Evolutionary conservation across 2,888 invertebrate species (phyloP), one percentile per base, ranked within the genome.

Genomic region (Achlya flavicornis): DNA sequence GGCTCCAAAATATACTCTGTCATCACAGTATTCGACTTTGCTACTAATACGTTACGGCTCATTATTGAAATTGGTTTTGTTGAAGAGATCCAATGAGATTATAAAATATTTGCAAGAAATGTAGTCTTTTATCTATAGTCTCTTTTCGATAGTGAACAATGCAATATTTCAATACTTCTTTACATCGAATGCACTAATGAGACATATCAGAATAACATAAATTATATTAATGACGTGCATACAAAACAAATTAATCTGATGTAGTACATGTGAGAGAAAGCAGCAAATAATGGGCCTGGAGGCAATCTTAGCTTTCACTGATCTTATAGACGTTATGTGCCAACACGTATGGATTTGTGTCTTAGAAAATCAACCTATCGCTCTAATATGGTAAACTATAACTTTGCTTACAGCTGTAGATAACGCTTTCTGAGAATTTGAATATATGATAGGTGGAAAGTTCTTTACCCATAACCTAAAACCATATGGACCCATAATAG

Each of bases 141-240:
- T 26, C 26, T 26, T 26, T 26, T 26, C 26, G 2, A 26, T 26
- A 26, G 1, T 26, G 26, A 2, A n/a, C n/a, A 59, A 64, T 68
- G 58, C 64, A 67, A 65, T 62, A 41, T 12, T 11, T 12, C 63
- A n/a, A 46, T 46, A n/a, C 10, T 19, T 53, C 16, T 16, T 48
- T n/a, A 48, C 41, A 46, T 1, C 46, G 10, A 46, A 14, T 46
- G 7, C 14, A 19, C 19, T 53, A 53, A 53, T 53, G 16, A 53
- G 16, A 48, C n/a, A 3, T 10, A 8, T 16, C 19, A 10, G 10
- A 53, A 19, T 10, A 19, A 53, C 3, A 53, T 16, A 53, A 14
- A 53, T 53, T 35, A 35, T 35, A 35, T 6, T 53, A 53, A 53
- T 53, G 53, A 53, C 53, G 4, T 53, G 53, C 53, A 6, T 6